Evolutionary conservation across 2,888 invertebrate genomes (phyloP), one percentile per base, ranked within the genome.

Genomic region (Imbricaverruca yamaguchii): DNA sequence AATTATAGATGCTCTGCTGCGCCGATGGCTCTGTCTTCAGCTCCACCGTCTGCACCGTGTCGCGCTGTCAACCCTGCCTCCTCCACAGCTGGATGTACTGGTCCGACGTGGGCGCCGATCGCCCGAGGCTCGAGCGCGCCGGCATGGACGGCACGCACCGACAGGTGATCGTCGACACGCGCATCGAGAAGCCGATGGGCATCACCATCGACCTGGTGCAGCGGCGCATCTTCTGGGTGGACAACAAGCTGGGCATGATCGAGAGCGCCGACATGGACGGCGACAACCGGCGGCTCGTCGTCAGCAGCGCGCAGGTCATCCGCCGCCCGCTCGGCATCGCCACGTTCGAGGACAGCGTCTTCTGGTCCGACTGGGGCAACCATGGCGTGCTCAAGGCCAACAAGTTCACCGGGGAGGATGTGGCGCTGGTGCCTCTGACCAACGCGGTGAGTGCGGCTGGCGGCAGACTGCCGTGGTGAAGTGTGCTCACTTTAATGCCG

Each of bases 361-460:
- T 97, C 89, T 98, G 98, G 97, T 95, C 97, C 21, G 98, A 98
- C 87, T 98, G 98, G 98, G 94, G 96, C 86, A 94, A 94, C 85
- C 94, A 95, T 84, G 93, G 96, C 0, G 95, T 97, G 82, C 94
- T 93, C 88, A 92, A 93, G 86, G 95, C 96, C 8, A 95, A 96
- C 89, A 97, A 97, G 89, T 96, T 96, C 87, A 95, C 92, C 84
- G 96, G 96, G 15, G 91, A 92, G 85, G 92, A 18, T 18, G 74
- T 53, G 18, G 53, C 74, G 18, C 12, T 12, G 8, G 53, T 74
- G 53, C 9, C 74, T 0, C 18, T 1, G 11, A 10, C 21, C 23
- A 23, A 23, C 8, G 10, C 23, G 65, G 65, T 67, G 65, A 67
- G 65, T 11, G 18, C 13, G 61, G 21, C 61, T 1, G 8, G 3